phyloP scores from a whole-genome alignment of 2,113 vertebrate genomes.

The Perognathus longimembris region DNA sequence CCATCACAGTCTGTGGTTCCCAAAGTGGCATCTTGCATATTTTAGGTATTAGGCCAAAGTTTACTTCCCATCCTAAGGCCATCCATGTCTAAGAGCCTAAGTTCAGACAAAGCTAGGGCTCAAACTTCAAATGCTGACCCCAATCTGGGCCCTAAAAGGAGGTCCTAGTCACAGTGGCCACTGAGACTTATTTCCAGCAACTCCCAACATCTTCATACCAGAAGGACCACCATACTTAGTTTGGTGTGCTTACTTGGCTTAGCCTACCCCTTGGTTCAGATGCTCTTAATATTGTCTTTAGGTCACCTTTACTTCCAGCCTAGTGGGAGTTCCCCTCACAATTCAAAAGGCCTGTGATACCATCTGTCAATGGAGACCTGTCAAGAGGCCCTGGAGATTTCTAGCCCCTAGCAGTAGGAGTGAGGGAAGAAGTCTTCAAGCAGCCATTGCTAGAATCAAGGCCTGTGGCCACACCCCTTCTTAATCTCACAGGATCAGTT shows the following conservation, averaged over 20 bases:
- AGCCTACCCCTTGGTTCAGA: not conserved
- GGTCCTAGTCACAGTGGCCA: too few species aligned
- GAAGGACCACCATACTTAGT: not conserved
- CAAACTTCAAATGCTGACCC: not conserved
- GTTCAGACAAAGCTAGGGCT: not conserved
- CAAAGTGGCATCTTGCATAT: not conserved
- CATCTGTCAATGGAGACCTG: not conserved
- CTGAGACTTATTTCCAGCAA: not conserved
- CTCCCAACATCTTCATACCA: not conserved
- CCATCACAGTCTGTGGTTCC: accelerated
- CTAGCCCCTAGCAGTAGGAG: not conserved
- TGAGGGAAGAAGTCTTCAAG: not conserved
- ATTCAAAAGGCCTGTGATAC: conserved; percentile 23
- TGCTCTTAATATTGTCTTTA: conserved; percentile 23
- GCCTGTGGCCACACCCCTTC: not conserved
- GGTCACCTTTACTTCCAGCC: conserved; percentile 49
- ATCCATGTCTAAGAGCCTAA: not conserved
- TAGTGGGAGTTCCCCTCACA: conserved; percentile 17
- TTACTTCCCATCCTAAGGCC: not conserved
- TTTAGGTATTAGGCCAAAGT: not conserved
- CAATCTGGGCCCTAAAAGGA: not conserved
- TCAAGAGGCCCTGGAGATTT: not conserved
- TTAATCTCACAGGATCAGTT: not conserved
- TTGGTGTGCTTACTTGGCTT: not conserved
- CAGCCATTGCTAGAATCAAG: not conserved